Evolutionary conservation across 2,888 invertebrate species (phyloP).

Genomic region (Nomada ruficornis): DNA sequence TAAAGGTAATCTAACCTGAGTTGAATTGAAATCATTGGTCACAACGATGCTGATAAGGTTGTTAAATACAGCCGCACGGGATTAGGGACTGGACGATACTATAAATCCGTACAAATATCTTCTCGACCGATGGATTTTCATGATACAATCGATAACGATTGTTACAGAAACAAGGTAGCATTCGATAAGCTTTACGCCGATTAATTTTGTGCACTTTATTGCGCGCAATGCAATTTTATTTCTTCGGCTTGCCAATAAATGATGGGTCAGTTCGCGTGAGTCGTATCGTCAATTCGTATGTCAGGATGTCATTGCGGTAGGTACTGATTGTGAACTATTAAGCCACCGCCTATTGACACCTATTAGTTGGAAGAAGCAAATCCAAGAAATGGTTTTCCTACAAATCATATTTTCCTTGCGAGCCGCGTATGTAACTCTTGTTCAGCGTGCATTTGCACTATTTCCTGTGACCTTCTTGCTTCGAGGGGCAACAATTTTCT

Average conservation of each 20-base stretch:
- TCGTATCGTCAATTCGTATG: not conserved
- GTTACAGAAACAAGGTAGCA: not conserved
- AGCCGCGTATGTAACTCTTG: too few species aligned
- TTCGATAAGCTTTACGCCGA: slow-evolving; percentile 3
- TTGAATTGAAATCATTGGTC: too few species aligned
- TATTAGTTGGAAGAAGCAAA: not conserved
- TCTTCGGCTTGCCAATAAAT: slow-evolving; percentile 5
- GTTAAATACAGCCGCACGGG: too few species aligned
- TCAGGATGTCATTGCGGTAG: not conserved
- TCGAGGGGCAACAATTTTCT: slow-evolving; percentile 16
- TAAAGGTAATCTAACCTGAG: too few species aligned
- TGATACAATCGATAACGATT: not conserved
- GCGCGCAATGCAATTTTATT: not conserved
- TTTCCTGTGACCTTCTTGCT: slow-evolving; percentile 23
- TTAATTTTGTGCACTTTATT: slow-evolving; percentile 32
- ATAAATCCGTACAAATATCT: not conserved
- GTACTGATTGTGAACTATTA: not conserved
- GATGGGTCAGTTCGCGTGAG: slow-evolving; percentile 23
- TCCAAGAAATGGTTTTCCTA: not conserved
- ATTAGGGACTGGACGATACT: not conserved
- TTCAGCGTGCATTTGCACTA: not conserved
- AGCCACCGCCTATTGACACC: not conserved
- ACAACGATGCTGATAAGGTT: not conserved
- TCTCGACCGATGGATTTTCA: slow-evolving; percentile 6
- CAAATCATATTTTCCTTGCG: too few species aligned